These are phyloP conservation scores for Morelia viridis DNA, from an alignment of 2,797 vertebrate genomes.

Conservation along the genomic window DNA sequence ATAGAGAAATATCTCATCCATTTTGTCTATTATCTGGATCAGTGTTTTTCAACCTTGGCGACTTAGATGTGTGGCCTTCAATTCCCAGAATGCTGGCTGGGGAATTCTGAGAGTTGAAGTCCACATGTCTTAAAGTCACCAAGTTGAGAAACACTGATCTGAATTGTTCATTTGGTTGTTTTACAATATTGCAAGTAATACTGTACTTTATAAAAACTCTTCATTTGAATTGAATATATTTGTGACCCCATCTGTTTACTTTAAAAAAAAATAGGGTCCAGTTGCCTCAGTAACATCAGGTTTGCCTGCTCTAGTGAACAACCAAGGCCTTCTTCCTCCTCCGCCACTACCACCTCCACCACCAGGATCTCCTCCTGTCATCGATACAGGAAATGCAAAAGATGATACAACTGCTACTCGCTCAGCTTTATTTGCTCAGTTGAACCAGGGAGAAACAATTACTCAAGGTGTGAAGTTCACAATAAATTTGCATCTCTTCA, in stretches of 20 bases:
- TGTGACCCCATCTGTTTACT: background rate
- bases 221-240: background rate
- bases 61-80: no score
- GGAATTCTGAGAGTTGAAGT: no score
- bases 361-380: constrained; percentile 81
- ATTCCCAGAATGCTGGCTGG: no score
- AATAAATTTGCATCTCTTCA: background rate
- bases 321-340: constrained; percentile 75
- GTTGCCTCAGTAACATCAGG: constrained; percentile 66
- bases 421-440: constrained; percentile 89
- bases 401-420: constrained; percentile 76
- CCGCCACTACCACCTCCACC: constrained; percentile 78
- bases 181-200: background rate
- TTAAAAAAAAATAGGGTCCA: constrained; percentile 69
- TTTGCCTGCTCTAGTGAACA: constrained; percentile 60
- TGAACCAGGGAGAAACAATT: constrained; percentile 95
- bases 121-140: no score
- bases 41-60: no score
- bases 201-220: background rate
- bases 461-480: constrained; percentile 83
- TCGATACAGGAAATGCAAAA: constrained; percentile 70
- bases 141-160: background rate
- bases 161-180: background rate
- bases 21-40: background rate
- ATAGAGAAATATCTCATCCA: background rate